phyloP scores from a whole-genome alignment of 2,797 vertebrate genomes.

The Strix occidentalis region DNA sequence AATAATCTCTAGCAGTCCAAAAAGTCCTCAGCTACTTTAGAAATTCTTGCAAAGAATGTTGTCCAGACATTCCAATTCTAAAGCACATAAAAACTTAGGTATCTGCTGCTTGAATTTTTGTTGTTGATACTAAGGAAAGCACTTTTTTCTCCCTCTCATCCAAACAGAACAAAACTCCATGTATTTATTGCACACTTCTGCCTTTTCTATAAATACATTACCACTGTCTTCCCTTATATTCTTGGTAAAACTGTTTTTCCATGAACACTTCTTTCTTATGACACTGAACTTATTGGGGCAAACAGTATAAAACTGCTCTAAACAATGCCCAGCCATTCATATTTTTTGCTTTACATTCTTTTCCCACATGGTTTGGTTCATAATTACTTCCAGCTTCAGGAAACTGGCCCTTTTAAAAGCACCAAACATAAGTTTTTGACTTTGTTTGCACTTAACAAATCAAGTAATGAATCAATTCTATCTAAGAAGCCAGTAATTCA shows the following conservation, averaged over 20 bases:
- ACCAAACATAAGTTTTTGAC: neutral
- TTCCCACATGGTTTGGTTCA: conserved; percentile 10
- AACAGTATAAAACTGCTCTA: neutral
- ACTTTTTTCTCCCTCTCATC: neutral
- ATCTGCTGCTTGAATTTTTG: neutral
- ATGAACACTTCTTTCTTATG: neutral
- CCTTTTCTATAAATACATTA: neutral
- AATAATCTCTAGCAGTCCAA: neutral
- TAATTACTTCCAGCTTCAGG: conserved; percentile 66
- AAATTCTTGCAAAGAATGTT: neutral
- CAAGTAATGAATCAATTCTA: neutral
- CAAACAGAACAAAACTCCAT: neutral
- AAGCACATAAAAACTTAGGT: neutral
- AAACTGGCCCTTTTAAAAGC: conserved; percentile 22
- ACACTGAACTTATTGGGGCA: neutral
- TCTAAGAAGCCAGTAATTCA: neutral
- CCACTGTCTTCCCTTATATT: neutral
- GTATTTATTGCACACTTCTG: neutral
- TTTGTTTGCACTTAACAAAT: conserved; percentile 28
- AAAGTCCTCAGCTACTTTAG: neutral
- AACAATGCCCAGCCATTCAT: conserved; percentile 53
- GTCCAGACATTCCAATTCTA: neutral
- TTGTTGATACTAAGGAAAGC: neutral
- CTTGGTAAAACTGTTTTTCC: neutral
- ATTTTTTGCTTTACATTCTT: conserved; percentile 48